A percentile compares a stretch with the other conserved stretches of the same genome.
phyloP scores from a whole-genome alignment of 1,140 invertebrate species.

The Hylaeus volcanicus region DNA sequence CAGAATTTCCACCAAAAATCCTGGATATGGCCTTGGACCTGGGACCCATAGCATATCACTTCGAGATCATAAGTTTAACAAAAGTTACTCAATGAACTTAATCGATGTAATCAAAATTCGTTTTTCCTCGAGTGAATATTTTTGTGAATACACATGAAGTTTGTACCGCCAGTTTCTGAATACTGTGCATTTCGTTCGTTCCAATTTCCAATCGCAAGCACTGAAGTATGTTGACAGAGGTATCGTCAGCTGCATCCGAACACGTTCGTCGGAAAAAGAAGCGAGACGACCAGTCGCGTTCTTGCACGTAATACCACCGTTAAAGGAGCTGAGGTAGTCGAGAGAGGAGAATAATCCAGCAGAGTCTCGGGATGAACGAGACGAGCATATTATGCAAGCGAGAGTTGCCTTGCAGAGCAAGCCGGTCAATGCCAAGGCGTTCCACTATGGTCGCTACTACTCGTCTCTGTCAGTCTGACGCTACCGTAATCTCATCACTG shows the following conservation, averaged over 20 bases:
- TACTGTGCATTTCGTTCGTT: too few relatives aligned
- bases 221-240: neutral
- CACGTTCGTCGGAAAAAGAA: neutral
- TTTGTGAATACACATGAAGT: too few relatives aligned
- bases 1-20: too few relatives aligned
- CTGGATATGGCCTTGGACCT: too few relatives aligned
- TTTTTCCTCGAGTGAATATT: too few relatives aligned
- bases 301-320: slow-evolving; percentile 9
- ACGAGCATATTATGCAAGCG: slow-evolving; percentile 77
- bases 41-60: too few relatives aligned
- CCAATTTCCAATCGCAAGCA: neutral
- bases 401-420: slow-evolving; percentile 72
- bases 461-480: slow-evolving; percentile 49
- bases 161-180: too few relatives aligned
- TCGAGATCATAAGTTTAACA: too few relatives aligned
- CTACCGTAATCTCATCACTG: slow-evolving; percentile 36
- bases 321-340: slow-evolving; percentile 14
- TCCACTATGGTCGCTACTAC: slow-evolving; percentile 64
- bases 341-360: slow-evolving; percentile 46
- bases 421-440: slow-evolving; percentile 80
- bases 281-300: neutral
- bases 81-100: too few relatives aligned
- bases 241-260: neutral
- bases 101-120: too few relatives aligned
- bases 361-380: slow-evolving; percentile 74